Evolutionary conservation across 2,888 invertebrate genomes (phyloP).

Genomic region (Drosophila percnosoma): DNA sequence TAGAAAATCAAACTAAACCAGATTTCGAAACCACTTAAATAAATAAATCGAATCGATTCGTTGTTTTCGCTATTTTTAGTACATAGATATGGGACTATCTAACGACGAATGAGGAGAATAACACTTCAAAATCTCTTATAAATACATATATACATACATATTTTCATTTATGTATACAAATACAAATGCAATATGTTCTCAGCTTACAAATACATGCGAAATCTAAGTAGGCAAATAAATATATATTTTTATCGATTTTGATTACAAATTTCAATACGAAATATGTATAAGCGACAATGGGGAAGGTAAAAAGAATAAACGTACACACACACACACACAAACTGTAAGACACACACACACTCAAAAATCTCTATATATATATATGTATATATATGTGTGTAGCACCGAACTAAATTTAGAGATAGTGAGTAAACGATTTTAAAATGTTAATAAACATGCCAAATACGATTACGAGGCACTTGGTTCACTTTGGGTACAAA

Average conservation of each 20-base stretch:
- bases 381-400: slow-evolving; percentile 7
- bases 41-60: not conserved
- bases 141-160: not conserved
- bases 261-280: slow-evolving; percentile 81
- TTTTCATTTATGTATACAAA: not conserved
- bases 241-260: slow-evolving; percentile 79
- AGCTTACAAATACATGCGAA: slow-evolving; percentile 29
- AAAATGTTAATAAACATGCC: slow-evolving; percentile 74
- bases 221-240: slow-evolving; percentile 60
- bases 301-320: slow-evolving; percentile 61
- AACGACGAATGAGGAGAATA: slow-evolving; percentile 13
- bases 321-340: slow-evolving; percentile 26
- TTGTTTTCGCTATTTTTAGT: slow-evolving; percentile 4
- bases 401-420: slow-evolving; percentile 64
- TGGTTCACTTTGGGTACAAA: slow-evolving; percentile 37
- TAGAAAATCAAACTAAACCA: slow-evolving; percentile 22
- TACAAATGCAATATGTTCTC: slow-evolving; percentile 20
- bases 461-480: slow-evolving; percentile 55
- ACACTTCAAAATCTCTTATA: slow-evolving; percentile 18
- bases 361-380: not conserved
- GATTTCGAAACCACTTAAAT: slow-evolving; percentile 18
- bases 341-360: slow-evolving; percentile 19
- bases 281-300: slow-evolving; percentile 61
- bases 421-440: slow-evolving; percentile 80
- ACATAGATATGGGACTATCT: not conserved